Percentiles rank a stretch among this genome's conserved stretches.
phyloP scores from a whole-genome alignment of 2,113 vertebrate species.

The Phylloscopus whistleri region DNA sequence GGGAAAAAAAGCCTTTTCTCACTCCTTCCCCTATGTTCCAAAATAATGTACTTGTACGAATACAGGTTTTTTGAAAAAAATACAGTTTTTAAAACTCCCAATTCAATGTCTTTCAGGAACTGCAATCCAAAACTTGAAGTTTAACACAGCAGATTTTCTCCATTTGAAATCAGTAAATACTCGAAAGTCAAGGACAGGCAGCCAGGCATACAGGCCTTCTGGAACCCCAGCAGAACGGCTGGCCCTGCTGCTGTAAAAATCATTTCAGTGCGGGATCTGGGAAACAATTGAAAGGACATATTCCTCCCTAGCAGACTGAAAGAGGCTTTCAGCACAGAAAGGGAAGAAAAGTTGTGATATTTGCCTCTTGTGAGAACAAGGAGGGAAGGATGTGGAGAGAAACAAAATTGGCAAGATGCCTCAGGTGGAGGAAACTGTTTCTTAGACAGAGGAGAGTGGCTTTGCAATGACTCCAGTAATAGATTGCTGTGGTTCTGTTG shows the following conservation, averaged over 20 bases:
- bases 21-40: background rate
- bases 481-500: background rate
- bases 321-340: background rate
- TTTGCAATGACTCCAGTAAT: background rate
- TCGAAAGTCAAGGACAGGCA: background rate
- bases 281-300: background rate
- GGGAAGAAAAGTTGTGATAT: background rate
- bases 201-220: background rate
- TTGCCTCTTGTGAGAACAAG: background rate
- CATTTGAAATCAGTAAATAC: background rate
- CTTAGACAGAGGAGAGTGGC: background rate
- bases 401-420: background rate
- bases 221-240: background rate
- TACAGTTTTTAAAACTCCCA: background rate
- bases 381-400: accelerated
- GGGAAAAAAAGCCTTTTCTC: background rate
- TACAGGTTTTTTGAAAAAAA: accelerated
- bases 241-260: background rate
- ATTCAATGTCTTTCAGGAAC: background rate
- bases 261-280: background rate
- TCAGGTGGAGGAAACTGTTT: background rate
- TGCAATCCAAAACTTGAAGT: background rate
- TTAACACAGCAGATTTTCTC: background rate
- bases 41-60: background rate
- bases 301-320: background rate